Evolutionary conservation across 2,888 invertebrate species (phyloP).

Genomic region (Rhagophthalmus giganteus): DNA sequence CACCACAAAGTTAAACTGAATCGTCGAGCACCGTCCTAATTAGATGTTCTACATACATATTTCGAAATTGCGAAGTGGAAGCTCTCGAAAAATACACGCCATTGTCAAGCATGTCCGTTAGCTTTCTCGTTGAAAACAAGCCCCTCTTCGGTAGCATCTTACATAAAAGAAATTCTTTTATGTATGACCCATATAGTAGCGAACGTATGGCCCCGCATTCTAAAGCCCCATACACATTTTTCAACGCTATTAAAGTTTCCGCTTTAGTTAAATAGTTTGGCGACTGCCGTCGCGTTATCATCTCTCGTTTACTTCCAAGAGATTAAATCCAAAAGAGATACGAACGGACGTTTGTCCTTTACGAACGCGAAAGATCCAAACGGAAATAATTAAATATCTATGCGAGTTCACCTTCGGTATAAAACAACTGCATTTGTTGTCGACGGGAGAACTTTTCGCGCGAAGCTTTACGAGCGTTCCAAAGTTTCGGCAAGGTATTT

Average conservation of each 20-base stretch:
- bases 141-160: background rate
- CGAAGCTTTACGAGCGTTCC: constrained; percentile 6
- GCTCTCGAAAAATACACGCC: no score
- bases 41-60: no score
- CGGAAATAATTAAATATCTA: no score
- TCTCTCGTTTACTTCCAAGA: constrained; percentile 30
- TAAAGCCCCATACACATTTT: constrained; percentile 19
- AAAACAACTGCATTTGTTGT: constrained; percentile 1
- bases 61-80: no score
- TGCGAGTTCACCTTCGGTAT: background rate
- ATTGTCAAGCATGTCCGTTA: no score
- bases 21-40: no score
- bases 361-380: no score
- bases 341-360: constrained; percentile 23
- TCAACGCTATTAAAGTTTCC: constrained; percentile 22
- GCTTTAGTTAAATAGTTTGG: constrained; percentile 23
- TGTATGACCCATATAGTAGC: no score
- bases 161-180: constrained; percentile 8
- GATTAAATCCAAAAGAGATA: constrained; percentile 27
- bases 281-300: constrained; percentile 22
- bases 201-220: no score
- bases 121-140: no score
- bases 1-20: no score
- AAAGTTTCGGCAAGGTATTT: constrained; percentile 6
- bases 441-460: background rate